phyloP scores from a whole-genome alignment of 2,797 vertebrate genomes.

The Pipistrellus kuhlii region DNA sequence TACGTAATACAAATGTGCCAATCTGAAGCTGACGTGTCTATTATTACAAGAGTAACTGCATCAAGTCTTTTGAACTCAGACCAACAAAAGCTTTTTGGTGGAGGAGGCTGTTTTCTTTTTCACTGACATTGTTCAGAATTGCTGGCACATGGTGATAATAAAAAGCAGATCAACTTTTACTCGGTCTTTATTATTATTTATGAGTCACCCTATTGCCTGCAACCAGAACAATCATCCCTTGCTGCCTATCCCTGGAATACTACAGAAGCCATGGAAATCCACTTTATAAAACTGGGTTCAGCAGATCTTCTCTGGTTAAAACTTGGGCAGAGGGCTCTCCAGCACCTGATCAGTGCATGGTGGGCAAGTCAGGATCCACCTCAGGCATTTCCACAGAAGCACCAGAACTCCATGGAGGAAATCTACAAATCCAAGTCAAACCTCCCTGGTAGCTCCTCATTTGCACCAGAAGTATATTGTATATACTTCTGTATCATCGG shows the following conservation, averaged over 20 bases:
- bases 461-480: background rate
- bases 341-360: background rate
- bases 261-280: background rate
- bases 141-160: background rate
- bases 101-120: background rate
- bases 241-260: background rate
- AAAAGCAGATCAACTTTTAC: conserved; percentile 25
- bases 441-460: background rate
- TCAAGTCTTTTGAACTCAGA: conserved; percentile 31
- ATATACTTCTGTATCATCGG: background rate
- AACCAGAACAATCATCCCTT: background rate
- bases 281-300: background rate
- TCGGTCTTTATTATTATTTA: conserved; percentile 38
- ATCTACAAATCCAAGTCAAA: background rate
- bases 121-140: background rate
- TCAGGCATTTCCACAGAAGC: background rate
- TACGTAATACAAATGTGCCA: conserved; percentile 23
- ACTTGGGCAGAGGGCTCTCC: background rate
- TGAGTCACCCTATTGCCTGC: background rate
- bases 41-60: conserved; percentile 18
- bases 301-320: background rate
- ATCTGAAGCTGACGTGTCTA: background rate
- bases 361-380: background rate
- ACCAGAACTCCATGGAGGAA: background rate
- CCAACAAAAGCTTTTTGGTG: conserved; percentile 26